A percentile compares a stretch with the other conserved stretches of the same genome.
These are phyloP conservation scores for Aphaenogaster floridana DNA, from an alignment of 1,140 invertebrate species.

Conservation along the genomic window DNA sequence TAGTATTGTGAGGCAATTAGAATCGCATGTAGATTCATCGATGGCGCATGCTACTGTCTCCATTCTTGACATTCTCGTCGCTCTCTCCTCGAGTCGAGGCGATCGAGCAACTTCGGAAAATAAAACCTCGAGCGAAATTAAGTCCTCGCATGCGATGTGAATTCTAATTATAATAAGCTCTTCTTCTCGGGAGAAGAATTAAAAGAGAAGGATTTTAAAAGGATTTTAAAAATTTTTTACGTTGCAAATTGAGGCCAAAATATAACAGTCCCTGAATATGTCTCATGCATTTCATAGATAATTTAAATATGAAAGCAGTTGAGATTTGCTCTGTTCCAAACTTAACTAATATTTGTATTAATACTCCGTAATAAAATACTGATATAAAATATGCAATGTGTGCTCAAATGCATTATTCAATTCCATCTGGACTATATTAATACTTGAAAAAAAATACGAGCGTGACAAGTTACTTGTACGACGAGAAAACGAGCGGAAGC, in stretches of 20 bases:
- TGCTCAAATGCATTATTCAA: neutral
- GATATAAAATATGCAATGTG: neutral
- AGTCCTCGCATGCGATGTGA: neutral
- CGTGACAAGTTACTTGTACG: conserved; percentile 27
- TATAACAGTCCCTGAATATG: neutral
- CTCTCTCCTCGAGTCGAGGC: neutral
- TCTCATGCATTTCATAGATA: neutral
- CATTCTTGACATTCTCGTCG: conserved; percentile 52
- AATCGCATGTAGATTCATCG: conserved; percentile 49
- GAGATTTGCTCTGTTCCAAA: neutral
- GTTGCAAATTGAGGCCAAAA: neutral
- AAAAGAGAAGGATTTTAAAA: neutral
- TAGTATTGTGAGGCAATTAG: conserved; percentile 51
- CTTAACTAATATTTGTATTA: neutral
- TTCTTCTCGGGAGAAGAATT: neutral
- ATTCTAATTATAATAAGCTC: neutral
- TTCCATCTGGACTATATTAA: neutral
- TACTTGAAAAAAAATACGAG: neutral
- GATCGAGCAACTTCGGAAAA: neutral
- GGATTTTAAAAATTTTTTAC: neutral
- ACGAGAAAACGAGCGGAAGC: conserved; percentile 46
- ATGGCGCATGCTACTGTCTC: conserved; percentile 33
- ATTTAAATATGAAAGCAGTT: neutral
- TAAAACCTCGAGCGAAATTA: conserved; percentile 12
- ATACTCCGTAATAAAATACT: neutral